A percentile compares a stretch with the other conserved stretches of the same genome.
Evolutionary conservation across 2,797 vertebrate species (phyloP).

Genomic region (Trachops cirrhosus): DNA sequence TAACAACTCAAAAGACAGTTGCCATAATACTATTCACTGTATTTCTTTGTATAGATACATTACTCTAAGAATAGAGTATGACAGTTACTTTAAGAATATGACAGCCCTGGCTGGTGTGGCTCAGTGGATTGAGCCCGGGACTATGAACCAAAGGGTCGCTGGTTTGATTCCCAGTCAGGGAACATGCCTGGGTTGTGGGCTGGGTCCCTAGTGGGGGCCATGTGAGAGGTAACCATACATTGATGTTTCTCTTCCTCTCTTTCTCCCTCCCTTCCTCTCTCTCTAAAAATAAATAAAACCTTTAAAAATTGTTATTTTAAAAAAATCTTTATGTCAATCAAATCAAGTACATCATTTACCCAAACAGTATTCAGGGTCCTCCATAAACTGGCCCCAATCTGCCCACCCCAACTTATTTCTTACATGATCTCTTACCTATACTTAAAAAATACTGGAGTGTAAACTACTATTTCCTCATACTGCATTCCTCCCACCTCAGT

Average conservation of each 20-base stretch:
- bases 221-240: no score
- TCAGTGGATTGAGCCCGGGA: no score
- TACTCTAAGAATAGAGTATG: no score
- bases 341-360: not conserved
- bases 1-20: constrained; percentile 2
- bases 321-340: not conserved
- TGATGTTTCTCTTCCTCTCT: no score
- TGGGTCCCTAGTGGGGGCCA: no score
- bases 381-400: not conserved
- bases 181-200: no score
- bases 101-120: no score
- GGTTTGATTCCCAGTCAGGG: no score
- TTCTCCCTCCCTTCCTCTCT: no score
- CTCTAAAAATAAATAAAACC: no score
- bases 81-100: not conserved
- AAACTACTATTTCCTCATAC: not conserved
- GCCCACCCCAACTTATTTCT: not conserved
- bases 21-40: not conserved
- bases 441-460: not conserved
- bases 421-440: not conserved
- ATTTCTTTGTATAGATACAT: not conserved
- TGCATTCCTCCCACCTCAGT: not conserved
- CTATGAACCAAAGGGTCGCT: no score
- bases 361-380: not conserved
- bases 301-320: no score